These are phyloP conservation scores for Forbesichthys agassizii DNA, from an alignment of 2,113 vertebrate species.

Conservation along the genomic window DNA sequence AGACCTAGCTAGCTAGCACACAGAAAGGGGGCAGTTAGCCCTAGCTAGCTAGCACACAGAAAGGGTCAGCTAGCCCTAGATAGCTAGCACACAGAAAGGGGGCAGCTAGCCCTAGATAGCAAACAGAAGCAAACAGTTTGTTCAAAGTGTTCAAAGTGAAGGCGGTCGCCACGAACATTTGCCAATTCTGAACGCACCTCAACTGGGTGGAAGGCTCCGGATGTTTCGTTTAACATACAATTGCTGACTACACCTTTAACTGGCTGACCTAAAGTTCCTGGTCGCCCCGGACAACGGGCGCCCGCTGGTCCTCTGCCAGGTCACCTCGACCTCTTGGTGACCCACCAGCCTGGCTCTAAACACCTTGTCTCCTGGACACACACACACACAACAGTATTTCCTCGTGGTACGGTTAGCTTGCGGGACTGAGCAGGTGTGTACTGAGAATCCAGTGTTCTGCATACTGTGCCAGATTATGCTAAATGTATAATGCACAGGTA, in stretches of 20 bases:
- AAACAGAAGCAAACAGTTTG: too few relatives aligned
- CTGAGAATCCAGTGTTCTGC: slow-evolving; percentile 42
- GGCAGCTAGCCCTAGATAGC: too few relatives aligned
- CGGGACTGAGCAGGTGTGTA: not conserved
- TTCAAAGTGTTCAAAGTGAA: not conserved
- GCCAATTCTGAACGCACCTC: too few relatives aligned
- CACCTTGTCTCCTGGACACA: slow-evolving; percentile 48
- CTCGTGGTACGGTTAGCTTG: slow-evolving; percentile 9
- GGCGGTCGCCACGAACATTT: not conserved
- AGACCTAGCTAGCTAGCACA: too few relatives aligned
- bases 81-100: too few relatives aligned
- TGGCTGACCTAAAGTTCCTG: slow-evolving; percentile 64
- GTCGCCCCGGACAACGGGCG: slow-evolving; percentile 51
- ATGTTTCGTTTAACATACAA: too few relatives aligned
- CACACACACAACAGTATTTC: not conserved
- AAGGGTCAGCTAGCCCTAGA: too few relatives aligned
- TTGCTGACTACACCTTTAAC: too few relatives aligned
- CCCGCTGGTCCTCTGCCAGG: slow-evolving; percentile 58
- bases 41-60: too few relatives aligned
- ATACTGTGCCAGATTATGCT: slow-evolving; percentile 27
- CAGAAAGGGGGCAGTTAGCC: too few relatives aligned
- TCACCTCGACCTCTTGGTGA: slow-evolving; percentile 59
- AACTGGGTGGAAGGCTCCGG: too few relatives aligned
- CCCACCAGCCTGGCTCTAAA: slow-evolving; percentile 66
- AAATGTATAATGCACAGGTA: slow-evolving; percentile 54